phyloP scores from a whole-genome alignment of 2,888 invertebrate genomes.

The Trachelus stipa region DNA sequence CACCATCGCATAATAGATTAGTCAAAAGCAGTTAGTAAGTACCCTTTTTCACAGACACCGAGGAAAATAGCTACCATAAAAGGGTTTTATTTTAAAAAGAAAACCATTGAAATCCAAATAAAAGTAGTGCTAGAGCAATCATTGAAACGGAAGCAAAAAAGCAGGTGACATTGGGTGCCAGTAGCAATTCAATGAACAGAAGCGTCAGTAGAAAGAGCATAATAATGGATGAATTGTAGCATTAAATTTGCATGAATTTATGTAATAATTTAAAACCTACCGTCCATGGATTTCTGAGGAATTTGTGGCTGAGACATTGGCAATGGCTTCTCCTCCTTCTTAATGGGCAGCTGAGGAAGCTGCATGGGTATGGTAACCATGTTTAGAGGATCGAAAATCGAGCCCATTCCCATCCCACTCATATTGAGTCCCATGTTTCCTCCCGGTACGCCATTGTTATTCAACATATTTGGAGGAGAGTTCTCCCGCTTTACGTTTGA shows the following conservation, averaged over 20 bases:
- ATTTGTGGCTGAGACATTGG: slow-evolving; percentile 74
- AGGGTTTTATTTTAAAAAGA: not conserved
- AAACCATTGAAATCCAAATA: not conserved
- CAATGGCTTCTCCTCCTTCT: slow-evolving; percentile 73
- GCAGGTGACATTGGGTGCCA: not conserved
- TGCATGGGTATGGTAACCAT: slow-evolving; percentile 60
- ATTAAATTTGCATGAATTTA: not conserved
- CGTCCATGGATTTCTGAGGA: slow-evolving; percentile 60
- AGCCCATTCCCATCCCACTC: slow-evolving; percentile 70
- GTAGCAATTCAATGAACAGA: not conserved
- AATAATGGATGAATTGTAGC: not conserved
- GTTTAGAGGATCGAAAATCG: slow-evolving; percentile 76
- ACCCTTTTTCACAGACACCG: not conserved
- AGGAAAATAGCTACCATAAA: not conserved
- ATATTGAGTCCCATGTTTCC: slow-evolving; percentile 66
- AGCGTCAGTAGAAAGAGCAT: not conserved
- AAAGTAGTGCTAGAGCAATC: not conserved
- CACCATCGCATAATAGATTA: slow-evolving; percentile 47
- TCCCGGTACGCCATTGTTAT: slow-evolving; percentile 68
- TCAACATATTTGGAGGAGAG: slow-evolving; percentile 63
- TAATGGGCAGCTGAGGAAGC: slow-evolving; percentile 66
- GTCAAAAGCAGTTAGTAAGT: slow-evolving; percentile 46
- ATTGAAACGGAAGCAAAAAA: not conserved
- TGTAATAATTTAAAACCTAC: slow-evolving; percentile 42
- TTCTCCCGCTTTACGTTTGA: slow-evolving; percentile 67